phyloP scores from a whole-genome alignment of 2,888 invertebrate species.

The Dynastes tityus region DNA sequence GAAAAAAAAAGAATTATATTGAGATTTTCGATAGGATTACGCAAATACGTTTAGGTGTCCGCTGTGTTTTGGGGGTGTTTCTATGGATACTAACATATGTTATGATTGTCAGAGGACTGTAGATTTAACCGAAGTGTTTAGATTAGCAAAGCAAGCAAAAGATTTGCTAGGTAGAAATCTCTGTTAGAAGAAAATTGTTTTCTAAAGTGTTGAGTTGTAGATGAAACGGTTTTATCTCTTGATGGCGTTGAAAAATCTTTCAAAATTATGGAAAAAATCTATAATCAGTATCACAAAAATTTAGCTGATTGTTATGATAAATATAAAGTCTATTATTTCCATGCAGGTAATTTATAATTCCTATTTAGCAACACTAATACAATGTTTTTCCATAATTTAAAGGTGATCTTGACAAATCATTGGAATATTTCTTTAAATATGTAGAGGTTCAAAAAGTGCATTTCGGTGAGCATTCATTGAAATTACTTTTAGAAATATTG shows the following conservation, averaged over 20 bases:
- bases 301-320: conserved; percentile 69
- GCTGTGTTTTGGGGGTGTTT: conserved; percentile 51
- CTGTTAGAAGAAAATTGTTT: too few relatives aligned
- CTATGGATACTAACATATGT: conserved; percentile 68
- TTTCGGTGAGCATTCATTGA: conserved; percentile 1
- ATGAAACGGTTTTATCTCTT: conserved; percentile 66
- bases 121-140: conserved; percentile 50
- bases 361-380: neutral
- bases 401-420: conserved; percentile 14
- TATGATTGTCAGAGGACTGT: conserved; percentile 66
- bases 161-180: conserved; percentile 21
- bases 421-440: conserved; percentile 40
- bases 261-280: conserved; percentile 68
- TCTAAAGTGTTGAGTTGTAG: conserved; percentile 43
- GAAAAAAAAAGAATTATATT: too few relatives aligned
- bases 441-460: conserved; percentile 34
- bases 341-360: conserved; percentile 67
- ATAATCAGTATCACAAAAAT: conserved; percentile 73
- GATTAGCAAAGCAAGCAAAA: conserved; percentile 34
- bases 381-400: neutral
- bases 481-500: neutral
- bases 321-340: conserved; percentile 71
- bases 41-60: conserved; percentile 18
- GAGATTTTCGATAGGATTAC: conserved; percentile 13
- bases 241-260: conserved; percentile 70